Base-by-base conservation (phyloP, 2,797 vertebrate genomes). In the Schizopygopsis pylzovi region DNA sequence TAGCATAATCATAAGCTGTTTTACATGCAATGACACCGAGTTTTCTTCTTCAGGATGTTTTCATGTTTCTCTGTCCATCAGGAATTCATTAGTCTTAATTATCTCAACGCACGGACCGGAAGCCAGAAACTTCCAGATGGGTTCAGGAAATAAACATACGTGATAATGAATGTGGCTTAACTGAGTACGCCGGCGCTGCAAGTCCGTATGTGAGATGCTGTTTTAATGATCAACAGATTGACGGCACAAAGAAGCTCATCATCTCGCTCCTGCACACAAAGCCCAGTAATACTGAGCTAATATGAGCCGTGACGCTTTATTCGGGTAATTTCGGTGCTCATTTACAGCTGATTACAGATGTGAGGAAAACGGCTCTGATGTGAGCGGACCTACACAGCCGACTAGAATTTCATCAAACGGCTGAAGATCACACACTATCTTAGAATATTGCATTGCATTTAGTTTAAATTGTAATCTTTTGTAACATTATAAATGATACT, bases 191-290 rank as follows among this genome's bases (percentile, higher is more conserved):
- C n/a, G n/a, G n/a, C n/a, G n/a, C n/a, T n/a, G n/a, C n/a, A n/a
- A n/a, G n/a, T n/a, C n/a, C n/a, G n/a, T n/a, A n/a, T n/a, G n/a
- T n/a, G n/a, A n/a, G n/a, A n/a, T n/a, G n/a, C n/a, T n/a, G 16
- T 25, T 82, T 15, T 63, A 49, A 75, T 16, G n/a, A 63, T 49
- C 81, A 49, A 49, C 81, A 63, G n/a, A n/a, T n/a, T n/a, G n/a
- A n/a, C n/a, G n/a, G 8, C 47, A 70, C 79, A 81, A 81, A 54
- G 80, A 68, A 13, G 8, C 70, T 83, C 70, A 83, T 83, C 81
- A 75, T 63, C 70, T 75, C 28, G 1, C 54, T 33, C 56, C 15
- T 28, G 2, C 41, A 16, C 54, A 83, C 81, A 83, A 83, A 47
- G 70, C 1, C 45, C 6, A 18, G 9, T 73, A 72, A 72, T 72